These are phyloP conservation scores for Muscicapa adusta DNA, from an alignment of 2,113 vertebrate genomes.

Conservation along the genomic window DNA sequence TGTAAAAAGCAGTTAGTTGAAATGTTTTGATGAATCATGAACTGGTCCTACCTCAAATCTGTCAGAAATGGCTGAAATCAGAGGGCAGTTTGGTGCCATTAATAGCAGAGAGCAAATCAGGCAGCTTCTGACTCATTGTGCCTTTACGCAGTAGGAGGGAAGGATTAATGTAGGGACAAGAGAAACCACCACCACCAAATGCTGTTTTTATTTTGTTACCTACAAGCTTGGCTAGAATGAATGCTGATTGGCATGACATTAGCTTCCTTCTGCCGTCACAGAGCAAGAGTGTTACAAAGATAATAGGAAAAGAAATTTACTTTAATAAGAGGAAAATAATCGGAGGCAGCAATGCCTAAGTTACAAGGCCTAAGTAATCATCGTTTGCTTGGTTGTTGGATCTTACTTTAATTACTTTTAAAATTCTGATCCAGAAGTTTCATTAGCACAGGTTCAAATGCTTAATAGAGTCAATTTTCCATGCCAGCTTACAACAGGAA, in stretches of 20 bases:
- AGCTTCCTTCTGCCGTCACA: not conserved
- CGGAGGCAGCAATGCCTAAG: not conserved
- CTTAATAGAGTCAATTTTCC: not conserved
- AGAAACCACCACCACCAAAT: not conserved
- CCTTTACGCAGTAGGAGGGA: not conserved
- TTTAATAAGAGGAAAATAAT: not conserved
- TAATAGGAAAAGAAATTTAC: not conserved
- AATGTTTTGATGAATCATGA: not conserved
- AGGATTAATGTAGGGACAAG: not conserved
- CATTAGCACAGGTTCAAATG: not conserved
- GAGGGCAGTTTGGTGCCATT: not conserved
- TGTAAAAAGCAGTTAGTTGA: not conserved
- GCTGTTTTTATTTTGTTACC: not conserved
- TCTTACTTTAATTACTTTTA: not conserved
- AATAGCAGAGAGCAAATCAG: not conserved
- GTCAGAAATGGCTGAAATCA: not conserved
- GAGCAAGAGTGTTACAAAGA: not conserved
- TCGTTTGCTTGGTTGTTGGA: not conserved
- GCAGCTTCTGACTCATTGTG: not conserved
- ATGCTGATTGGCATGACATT: not conserved
- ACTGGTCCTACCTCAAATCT: not conserved
- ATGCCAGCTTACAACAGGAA: not conserved
- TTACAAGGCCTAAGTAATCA: not conserved
- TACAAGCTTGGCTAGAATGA: not conserved
- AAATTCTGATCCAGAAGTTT: not conserved